Conservation (phyloP, 2,797 vertebrate genomes). For the Acanthurus leucopareius region DNA sequence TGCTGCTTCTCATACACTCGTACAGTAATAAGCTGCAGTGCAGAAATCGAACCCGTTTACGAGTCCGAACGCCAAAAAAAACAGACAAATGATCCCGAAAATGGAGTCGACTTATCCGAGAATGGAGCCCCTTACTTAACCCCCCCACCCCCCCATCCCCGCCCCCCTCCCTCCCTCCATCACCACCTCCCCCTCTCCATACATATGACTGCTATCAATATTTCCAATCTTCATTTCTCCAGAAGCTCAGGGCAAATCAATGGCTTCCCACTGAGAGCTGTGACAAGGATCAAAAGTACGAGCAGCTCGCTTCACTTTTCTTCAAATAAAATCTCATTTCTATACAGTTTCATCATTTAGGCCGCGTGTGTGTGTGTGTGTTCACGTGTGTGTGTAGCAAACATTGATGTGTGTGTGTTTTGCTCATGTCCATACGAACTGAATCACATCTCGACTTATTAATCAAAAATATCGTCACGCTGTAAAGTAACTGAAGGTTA, state of each 20-base stretch:
- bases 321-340: slow-evolving; percentile 52
- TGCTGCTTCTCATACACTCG: slow-evolving; percentile 65
- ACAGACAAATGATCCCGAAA: slow-evolving; percentile 75
- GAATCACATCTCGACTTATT: not conserved
- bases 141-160: slow-evolving; percentile 17
- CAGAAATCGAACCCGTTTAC: slow-evolving; percentile 74
- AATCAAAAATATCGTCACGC: no score
- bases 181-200: slow-evolving; percentile 58
- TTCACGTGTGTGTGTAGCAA: slow-evolving; percentile 6
- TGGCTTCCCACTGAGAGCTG: slow-evolving; percentile 73
- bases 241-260: slow-evolving; percentile 76
- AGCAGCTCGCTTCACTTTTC: slow-evolving; percentile 51
- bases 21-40: slow-evolving; percentile 73
- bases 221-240: slow-evolving; percentile 82
- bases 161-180: slow-evolving; percentile 23
- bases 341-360: slow-evolving; percentile 66
- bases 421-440: slow-evolving; percentile 11
- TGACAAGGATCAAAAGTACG: slow-evolving; percentile 74
- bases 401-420: slow-evolving; percentile 11
- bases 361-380: slow-evolving; percentile 19
- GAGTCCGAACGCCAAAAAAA: slow-evolving; percentile 61
- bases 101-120: slow-evolving; percentile 61
- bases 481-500: no score
- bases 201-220: slow-evolving; percentile 82
- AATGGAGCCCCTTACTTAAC: slow-evolving; percentile 32